Base-by-base conservation (phyloP, 2,888 invertebrate species). In the Hemaris fuciformis region DNA sequence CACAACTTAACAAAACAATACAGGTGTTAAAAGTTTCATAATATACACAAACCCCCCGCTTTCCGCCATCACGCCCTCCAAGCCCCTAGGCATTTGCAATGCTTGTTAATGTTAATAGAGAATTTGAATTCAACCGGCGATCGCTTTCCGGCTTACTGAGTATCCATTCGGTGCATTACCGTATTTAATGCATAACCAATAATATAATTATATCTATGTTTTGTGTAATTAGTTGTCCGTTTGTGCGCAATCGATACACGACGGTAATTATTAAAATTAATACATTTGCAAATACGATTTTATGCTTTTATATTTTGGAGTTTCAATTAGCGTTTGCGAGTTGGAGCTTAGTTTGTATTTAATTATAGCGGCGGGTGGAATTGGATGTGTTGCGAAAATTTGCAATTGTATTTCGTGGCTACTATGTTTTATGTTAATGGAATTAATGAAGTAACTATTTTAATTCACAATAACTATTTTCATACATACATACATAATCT, bases 81-180 rank as follows among this genome's bases (percentile, higher is more conserved):
- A 57, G 63, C 60, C 73, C 63, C 71, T 67, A 67, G 72, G 72
- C 77, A 81, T 80, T 80, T 76, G 77, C 79, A 79, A 77, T 76
- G 79, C 79, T 79, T 83, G 86, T 83, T 84, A 84, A 84, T 85
- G 84, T 84, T 85, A 86, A 86, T 84, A 81, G 80, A 77, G 80
- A 79, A 82, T 85, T 81, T 77, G 83, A 81, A 85, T 85, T 83
- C 83, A 83, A 76, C 80, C 75, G 74, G 76, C 80, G 80, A 84
- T 83, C 80, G 80, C 81, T 80, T 85, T 84, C 82, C 83, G 78
- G 84, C 79, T 84, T 82, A 83, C 85, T 80, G 83, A 76, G 79
- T 80, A 80, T 80, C 85, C 81, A 83, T 83, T 81, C 75, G 77
- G 66, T 73, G 74, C 71, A 81, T 81, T 80, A 76, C 70, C 70